Percentiles rank a stretch among this genome's conserved stretches.
These are phyloP conservation scores for Osedax frankpressi DNA, from an alignment of 2,888 invertebrate genomes.

Conservation along the genomic window DNA sequence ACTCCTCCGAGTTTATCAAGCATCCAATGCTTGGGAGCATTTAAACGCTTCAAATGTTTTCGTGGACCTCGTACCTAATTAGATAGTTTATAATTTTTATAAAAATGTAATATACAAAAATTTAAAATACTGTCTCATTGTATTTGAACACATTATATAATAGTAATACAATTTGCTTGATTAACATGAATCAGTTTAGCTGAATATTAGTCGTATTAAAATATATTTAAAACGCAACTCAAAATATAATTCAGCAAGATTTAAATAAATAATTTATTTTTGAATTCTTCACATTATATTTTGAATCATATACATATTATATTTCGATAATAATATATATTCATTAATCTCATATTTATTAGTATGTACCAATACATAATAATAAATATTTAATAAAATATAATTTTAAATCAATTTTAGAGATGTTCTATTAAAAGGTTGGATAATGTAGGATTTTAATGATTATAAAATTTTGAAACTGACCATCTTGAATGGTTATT, in stretches of 20 bases:
- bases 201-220: not conserved
- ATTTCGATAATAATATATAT: no score
- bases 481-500: constrained; percentile 29
- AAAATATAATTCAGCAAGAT: not conserved
- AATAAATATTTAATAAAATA: no score
- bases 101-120: not conserved
- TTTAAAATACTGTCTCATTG: not conserved
- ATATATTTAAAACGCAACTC: not conserved
- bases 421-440: no score
- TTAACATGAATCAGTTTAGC: not conserved
- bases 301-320: no score
- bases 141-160: not conserved
- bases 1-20: constrained; percentile 96
- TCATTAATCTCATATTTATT: no score
- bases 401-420: no score
- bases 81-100: no score
- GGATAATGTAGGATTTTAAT: not conserved
- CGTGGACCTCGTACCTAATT: constrained; percentile 94
- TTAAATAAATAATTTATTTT: not conserved
- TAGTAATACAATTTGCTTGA: not conserved
- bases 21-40: constrained; percentile 99
- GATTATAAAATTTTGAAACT: constrained; percentile 10
- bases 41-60: constrained; percentile 97
- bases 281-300: no score
- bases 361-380: no score